Evolutionary conservation across 2,888 invertebrate genomes (phyloP).

Genomic region (Rosalia funebris): DNA sequence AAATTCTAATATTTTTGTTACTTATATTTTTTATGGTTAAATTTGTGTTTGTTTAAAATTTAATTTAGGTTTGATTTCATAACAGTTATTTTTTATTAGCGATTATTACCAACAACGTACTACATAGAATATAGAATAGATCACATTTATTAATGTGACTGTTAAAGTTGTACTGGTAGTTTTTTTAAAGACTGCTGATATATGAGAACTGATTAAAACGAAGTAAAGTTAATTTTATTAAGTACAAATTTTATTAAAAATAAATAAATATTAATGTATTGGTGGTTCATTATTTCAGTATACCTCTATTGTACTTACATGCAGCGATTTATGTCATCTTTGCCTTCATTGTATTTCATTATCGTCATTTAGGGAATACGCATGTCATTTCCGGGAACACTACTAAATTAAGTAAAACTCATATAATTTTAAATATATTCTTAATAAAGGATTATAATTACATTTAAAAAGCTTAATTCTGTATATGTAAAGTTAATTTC

Average conservation of each 20-base stretch:
- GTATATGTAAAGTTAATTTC: background rate
- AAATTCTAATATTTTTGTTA: background rate
- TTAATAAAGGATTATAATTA: background rate
- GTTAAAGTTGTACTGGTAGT: background rate
- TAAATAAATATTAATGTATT: background rate
- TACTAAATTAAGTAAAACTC: background rate
- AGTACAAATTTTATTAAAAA: background rate
- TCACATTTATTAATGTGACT: background rate
- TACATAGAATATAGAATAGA: too few species aligned
- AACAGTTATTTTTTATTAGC: background rate
- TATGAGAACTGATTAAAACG: background rate
- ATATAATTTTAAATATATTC: background rate
- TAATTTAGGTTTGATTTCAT: background rate
- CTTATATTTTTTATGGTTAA: background rate
- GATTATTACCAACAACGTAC: background rate
- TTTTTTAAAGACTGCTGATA: background rate
- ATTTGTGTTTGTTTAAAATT: background rate
- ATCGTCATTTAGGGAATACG: background rate
- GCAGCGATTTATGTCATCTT: too few species aligned
- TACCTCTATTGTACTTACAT: too few species aligned
- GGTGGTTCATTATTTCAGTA: background rate
- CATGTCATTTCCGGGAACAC: background rate
- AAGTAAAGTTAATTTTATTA: background rate
- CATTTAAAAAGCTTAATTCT: background rate
- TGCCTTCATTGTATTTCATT: background rate